Conservation (phyloP, 2,888 invertebrate genomes). For the Machimus rusticus region DNA sequence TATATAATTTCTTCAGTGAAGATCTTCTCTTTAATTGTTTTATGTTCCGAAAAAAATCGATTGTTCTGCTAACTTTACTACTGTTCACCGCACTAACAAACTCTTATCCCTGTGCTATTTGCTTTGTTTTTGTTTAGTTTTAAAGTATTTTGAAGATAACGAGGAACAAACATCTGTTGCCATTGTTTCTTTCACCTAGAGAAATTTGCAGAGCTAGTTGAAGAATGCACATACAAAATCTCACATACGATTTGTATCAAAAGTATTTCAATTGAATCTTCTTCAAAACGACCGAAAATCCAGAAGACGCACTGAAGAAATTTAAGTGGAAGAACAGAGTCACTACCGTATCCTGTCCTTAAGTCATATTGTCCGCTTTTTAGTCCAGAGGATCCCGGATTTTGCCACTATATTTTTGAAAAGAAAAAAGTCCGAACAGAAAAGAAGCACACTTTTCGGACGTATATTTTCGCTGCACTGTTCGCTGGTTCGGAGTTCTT, state of each 20-base stretch:
- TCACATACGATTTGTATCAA: background rate
- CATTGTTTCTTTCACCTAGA: slow-evolving; percentile 10
- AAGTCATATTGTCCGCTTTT: background rate
- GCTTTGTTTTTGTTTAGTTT: slow-evolving; percentile 27
- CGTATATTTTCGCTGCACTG: background rate
- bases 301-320: background rate
- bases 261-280: background rate
- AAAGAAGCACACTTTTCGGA: background rate
- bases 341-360: background rate
- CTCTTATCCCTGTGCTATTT: background rate
- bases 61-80: background rate
- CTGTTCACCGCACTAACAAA: background rate
- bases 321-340: background rate
- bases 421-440: background rate
- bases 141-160: slow-evolving; percentile 7
- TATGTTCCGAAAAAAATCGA: background rate
- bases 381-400: background rate
- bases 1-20: background rate
- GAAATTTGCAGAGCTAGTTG: background rate
- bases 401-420: background rate
- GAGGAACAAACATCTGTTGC: slow-evolving; percentile 22
- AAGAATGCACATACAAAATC: background rate
- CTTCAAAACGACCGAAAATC: background rate
- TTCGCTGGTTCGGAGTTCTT: background rate
- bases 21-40: background rate